Base-by-base conservation (phyloP, 92 coral and sea anemone genomes). In the Porites evermanni region DNA sequence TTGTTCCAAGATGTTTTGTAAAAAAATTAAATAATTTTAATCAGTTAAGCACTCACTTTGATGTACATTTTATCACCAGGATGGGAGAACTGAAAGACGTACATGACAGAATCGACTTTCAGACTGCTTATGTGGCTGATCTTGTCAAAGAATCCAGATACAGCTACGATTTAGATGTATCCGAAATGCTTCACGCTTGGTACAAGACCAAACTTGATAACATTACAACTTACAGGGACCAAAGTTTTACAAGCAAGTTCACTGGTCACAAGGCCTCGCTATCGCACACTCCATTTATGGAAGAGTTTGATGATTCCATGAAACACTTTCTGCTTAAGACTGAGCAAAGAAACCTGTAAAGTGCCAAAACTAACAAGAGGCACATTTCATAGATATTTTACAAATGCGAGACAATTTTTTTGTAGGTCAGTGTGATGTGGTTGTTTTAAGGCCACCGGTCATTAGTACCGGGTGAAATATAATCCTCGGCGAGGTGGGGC, bases 221-320 rank as follows among this genome's bases (percentile, higher is more conserved):
- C 64, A 89, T 92, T 87, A 12, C 69, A 0, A 92, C 95, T 9
- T 92, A 92, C 95, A 70, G 95, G 17, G 89, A 85, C 80, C 80
- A 81, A n/a, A 26, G 90, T 53, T 79, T 72, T 52, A 72, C 83
- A 26, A 88, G 92, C 76, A 88, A 85, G 79, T 92, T 74, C 53
- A 75, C 92, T 16, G 92, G 92, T 59, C 63, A 14, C 44, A 74
- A 58, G 76, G 70, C 92, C 7, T 88, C 92, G 4, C 12, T 71
- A 10, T 82, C 76, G 66, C 88, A 75, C 77, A 73, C 80, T 6
- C 23, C 90, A 61, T 92, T 89, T 65, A 88, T 92, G 90, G 52
- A 92, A 23, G 95, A 89, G 11, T 29, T 92, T 8, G 92, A 92
- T 89, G 92, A 88, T 72, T 92, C 95, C 12, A 53, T 78, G 89